phyloP scores from a whole-genome alignment of 2,797 vertebrate genomes.

The Ctenosaura bakeri region DNA sequence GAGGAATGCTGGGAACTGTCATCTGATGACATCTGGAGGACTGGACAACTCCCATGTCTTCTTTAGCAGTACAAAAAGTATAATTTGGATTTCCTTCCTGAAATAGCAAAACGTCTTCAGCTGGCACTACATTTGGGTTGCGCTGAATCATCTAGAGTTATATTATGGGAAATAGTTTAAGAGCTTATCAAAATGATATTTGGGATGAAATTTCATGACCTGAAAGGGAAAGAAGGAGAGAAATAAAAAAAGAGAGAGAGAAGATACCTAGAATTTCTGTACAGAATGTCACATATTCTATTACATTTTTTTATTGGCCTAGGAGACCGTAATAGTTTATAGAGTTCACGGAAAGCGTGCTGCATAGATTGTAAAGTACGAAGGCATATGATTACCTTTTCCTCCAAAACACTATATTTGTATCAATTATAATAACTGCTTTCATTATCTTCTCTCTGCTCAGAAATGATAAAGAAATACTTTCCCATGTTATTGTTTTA shows the following conservation, averaged over 20 bases:
- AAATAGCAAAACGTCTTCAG: background rate
- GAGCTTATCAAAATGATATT: background rate
- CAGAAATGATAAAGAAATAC: background rate
- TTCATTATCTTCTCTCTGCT: background rate
- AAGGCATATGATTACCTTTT: background rate
- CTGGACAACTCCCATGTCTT: too few species aligned
- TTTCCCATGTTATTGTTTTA: background rate
- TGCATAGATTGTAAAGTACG: background rate
- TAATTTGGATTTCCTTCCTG: background rate
- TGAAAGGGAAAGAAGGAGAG: background rate
- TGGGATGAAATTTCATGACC: background rate
- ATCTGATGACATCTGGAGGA: too few species aligned
- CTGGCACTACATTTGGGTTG: background rate
- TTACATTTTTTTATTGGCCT: conserved; percentile 1
- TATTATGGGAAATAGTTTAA: background rate
- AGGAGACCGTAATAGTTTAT: background rate
- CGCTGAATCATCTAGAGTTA: background rate
- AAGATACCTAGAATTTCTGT: background rate
- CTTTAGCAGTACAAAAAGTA: background rate
- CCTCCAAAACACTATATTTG: background rate
- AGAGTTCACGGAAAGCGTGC: background rate
- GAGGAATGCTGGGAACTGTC: too few species aligned
- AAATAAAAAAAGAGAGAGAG: background rate
- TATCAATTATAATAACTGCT: background rate
- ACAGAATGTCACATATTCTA: too few species aligned